Evolutionary conservation across 2,113 vertebrate genomes (phyloP), one percentile per base, ranked within the genome.

Genomic region (Triplophysa rosa): DNA sequence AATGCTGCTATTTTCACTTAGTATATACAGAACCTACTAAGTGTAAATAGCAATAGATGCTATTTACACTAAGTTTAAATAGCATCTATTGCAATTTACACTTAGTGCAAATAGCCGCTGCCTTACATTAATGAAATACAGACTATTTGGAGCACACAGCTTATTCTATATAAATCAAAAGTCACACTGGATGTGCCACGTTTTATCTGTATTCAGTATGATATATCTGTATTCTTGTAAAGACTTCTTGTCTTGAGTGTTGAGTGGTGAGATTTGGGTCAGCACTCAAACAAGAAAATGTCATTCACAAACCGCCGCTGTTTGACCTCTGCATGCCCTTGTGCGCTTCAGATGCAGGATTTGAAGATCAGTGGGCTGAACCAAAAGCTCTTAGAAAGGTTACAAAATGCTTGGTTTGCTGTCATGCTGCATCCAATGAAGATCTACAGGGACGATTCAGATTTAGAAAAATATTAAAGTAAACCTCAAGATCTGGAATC

Each of bases 281-380:
- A 84, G 65, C 61, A 71, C 71, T 76, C 65, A 79, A 71, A 84
- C 80, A 82, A 75, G 71, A 75, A 84, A 73, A 74, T 79, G 80
- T 79, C 71, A 79, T 82, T 58, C 42, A 7, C 77, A 70, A 62
- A 75, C 54, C 65, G 71, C 52, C 69, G 61, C 67, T 79, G 79
- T 80, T 84, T 82, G 70, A 75, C 83, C 71, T 40, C 26, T 61
- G 40, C 64, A 62, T 67, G 54, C 66, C 80, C 76, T 64, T 47
- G 59, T 81, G 42, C 58, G 21, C 65, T 56, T 26, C 26, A 58
- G 29, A 76, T 59, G 29, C 23, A 61, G 16, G 21, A 76, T 61
- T 56, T 29, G 29, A 72, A 79, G 61, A 79, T 59, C 70, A 70
- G 59, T 63, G 58, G 45, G 29, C 45, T 65, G 66, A 66, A 63